A percentile compares a stretch with the other conserved stretches of the same genome.
These are phyloP conservation scores for Atherinosoma microstoma DNA, from an alignment of 2,797 vertebrate species.

Conservation along the genomic window DNA sequence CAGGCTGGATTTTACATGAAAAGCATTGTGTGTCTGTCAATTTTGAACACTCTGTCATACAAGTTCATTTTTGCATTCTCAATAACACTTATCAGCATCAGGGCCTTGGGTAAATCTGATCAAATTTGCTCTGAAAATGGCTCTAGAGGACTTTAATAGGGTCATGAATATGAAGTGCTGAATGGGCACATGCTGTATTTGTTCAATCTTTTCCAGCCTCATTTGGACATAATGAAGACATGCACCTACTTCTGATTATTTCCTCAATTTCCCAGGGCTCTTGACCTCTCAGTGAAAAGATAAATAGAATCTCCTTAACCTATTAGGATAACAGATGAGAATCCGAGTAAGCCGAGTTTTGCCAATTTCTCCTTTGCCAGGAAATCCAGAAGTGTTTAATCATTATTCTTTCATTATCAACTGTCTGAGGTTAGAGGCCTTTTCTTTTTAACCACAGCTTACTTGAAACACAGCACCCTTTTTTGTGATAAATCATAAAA, in stretches of 20 bases:
- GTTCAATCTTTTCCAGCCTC: slow-evolving; percentile 80
- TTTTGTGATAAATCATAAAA: slow-evolving; percentile 10
- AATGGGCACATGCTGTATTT: slow-evolving; percentile 75
- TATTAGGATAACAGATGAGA: slow-evolving; percentile 61
- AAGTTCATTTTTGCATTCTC: slow-evolving; percentile 48
- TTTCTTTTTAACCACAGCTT: not conserved
- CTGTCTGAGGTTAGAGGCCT: not conserved
- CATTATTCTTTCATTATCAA: slow-evolving; percentile 14
- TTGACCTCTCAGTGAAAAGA: slow-evolving; percentile 72
- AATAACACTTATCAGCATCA: slow-evolving; percentile 66
- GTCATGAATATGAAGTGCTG: slow-evolving; percentile 79
- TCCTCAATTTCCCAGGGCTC: slow-evolving; percentile 66
- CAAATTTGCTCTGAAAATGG: slow-evolving; percentile 92
- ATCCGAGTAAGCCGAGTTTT: slow-evolving; percentile 37
- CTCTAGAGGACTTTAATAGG: slow-evolving; percentile 86
- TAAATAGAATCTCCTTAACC: slow-evolving; percentile 77
- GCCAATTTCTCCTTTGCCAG: slow-evolving; percentile 52
- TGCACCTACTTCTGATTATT: slow-evolving; percentile 73
- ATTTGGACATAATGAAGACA: slow-evolving; percentile 84
- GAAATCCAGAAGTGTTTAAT: slow-evolving; percentile 35
- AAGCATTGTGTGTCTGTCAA: slow-evolving; percentile 36
- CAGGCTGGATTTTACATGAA: slow-evolving; percentile 14
- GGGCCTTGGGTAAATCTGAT: slow-evolving; percentile 76
- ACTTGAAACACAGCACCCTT: slow-evolving; percentile 13
- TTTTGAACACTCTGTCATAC: slow-evolving; percentile 27